Base-by-base conservation (phyloP, 2,797 vertebrate genomes). In the Knipowitschia caucasica region DNA sequence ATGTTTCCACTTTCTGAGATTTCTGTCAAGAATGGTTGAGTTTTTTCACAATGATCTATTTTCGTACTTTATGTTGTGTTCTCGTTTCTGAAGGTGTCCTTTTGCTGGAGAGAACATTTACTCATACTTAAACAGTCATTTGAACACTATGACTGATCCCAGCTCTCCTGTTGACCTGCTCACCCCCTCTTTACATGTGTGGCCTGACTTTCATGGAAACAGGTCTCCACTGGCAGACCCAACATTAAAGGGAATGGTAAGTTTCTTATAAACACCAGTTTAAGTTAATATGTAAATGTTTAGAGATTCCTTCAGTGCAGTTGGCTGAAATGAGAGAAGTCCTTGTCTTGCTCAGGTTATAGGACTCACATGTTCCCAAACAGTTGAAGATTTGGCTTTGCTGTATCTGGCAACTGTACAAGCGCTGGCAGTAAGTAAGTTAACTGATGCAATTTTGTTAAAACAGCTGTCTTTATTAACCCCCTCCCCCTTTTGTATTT, bases 171-270 rank as follows among this genome's bases (percentile, higher is more conserved):
- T 92, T 50, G 94, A 95, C 86, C 90, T 91, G 81, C 92, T 98
- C 80, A 93, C 88, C 74, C 83, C 92, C 80, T 77, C 89, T 84
- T 91, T 99, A 78, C 96, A 99, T 71, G 84, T 98, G 86, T 98
- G 95, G 94, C 95, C 96, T 3, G 96, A 98, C 89, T 98, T 98
- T 86, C 95, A 99, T 60, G 95, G 96, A 50, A 99, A 99, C 92
- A 77, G 96, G 73, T 98, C 95, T 49, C 96, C 96, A 42, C 89
- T 98, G 80, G 92, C 95, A 26, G 95, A 98, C 89, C 89, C 93
- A 66, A 91, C 89, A 62, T 83, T 97, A 55, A 95, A 94, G 83
- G 96, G 96, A 86, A 94, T 92, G 95, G 96, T 98, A 92, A 93
- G 92, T 20, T 7, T 20, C 7, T 33, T 7, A 46, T 7, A 46